Conservation (phyloP, 2,888 invertebrate species). For the Catocala sponsa region DNA sequence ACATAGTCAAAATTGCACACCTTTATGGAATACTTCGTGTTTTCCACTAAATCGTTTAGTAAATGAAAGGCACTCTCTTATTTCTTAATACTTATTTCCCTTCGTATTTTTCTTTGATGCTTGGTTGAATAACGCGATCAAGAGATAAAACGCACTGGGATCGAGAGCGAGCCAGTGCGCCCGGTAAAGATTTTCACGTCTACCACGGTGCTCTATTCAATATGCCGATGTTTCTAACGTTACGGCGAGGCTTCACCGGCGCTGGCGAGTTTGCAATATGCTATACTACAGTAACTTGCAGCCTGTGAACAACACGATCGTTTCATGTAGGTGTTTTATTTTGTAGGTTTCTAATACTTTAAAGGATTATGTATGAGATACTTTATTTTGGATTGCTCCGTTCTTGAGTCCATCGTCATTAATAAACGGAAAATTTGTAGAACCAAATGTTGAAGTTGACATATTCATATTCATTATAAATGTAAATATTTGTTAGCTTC, state of each 20-base stretch:
- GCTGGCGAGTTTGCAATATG: constrained; percentile 4
- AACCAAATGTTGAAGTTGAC: no score
- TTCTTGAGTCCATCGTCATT: no score
- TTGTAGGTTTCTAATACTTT: neutral
- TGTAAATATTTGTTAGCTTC: no score
- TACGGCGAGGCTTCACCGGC: constrained; percentile 39
- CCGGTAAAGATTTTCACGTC: constrained; percentile 68
- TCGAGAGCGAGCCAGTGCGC: constrained; percentile 66
- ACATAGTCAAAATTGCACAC: constrained; percentile 15
- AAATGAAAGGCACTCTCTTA: constrained; percentile 72
- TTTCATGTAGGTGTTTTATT: neutral
- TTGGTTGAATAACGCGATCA: constrained; percentile 84
- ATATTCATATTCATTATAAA: no score
- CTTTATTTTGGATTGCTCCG: no score
- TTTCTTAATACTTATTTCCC: constrained; percentile 74
- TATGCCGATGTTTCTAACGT: constrained; percentile 59
- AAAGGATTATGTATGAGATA: no score
- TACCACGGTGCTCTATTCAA: constrained; percentile 64
- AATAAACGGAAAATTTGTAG: no score
- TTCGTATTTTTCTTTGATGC: constrained; percentile 82
- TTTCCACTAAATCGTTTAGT: constrained; percentile 60
- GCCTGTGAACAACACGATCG: neutral
- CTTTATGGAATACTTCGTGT: constrained; percentile 27
- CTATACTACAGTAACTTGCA: neutral
- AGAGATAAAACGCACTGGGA: constrained; percentile 81